phyloP scores from a whole-genome alignment of 2,797 vertebrate genomes.

The Australoheros facetus region DNA sequence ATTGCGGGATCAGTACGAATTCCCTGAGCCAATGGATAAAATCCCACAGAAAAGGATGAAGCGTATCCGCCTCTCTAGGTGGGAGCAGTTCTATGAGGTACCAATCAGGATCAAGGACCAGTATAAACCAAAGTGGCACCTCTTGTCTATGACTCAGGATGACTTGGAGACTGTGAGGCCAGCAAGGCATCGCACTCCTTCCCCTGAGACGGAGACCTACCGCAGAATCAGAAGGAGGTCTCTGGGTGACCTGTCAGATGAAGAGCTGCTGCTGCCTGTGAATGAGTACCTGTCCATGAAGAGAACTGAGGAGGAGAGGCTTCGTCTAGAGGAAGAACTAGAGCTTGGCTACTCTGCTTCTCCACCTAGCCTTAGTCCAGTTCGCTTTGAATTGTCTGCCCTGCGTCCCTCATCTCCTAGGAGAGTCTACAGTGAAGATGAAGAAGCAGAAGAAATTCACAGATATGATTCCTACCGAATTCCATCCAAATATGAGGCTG shows the following conservation, averaged over 20 bases:
- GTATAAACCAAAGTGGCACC: slow-evolving; percentile 93
- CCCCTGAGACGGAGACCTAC: slow-evolving; percentile 89
- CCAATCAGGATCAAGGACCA: slow-evolving; percentile 96
- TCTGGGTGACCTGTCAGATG: slow-evolving; percentile 94
- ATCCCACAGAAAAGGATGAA: slow-evolving; percentile 92
- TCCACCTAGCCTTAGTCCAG: slow-evolving; percentile 93
- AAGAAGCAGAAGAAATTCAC: slow-evolving; percentile 79
- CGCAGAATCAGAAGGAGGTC: slow-evolving; percentile 91
- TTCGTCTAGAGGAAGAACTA: slow-evolving; percentile 94
- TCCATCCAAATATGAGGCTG: slow-evolving; percentile 90
- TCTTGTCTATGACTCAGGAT: slow-evolving; percentile 91
- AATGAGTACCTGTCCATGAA: slow-evolving; percentile 97
- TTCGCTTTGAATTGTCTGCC: slow-evolving; percentile 92
- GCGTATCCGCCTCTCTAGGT: slow-evolving; percentile 96
- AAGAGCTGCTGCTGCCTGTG: slow-evolving; percentile 93
- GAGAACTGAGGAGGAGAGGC: slow-evolving; percentile 93
- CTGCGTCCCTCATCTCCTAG: slow-evolving; percentile 87
- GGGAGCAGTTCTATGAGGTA: slow-evolving; percentile 98
- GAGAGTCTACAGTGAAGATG: slow-evolving; percentile 81
- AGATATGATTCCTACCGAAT: slow-evolving; percentile 91
- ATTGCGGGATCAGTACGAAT: slow-evolving; percentile 95
- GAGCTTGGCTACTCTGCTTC: slow-evolving; percentile 94
- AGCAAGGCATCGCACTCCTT: slow-evolving; percentile 88
- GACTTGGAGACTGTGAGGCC: slow-evolving; percentile 97
- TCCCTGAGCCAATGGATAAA: slow-evolving; percentile 95